These are phyloP conservation scores for Thaumetopoea pityocampa DNA, from an alignment of 1,140 invertebrate species.

Conservation along the genomic window DNA sequence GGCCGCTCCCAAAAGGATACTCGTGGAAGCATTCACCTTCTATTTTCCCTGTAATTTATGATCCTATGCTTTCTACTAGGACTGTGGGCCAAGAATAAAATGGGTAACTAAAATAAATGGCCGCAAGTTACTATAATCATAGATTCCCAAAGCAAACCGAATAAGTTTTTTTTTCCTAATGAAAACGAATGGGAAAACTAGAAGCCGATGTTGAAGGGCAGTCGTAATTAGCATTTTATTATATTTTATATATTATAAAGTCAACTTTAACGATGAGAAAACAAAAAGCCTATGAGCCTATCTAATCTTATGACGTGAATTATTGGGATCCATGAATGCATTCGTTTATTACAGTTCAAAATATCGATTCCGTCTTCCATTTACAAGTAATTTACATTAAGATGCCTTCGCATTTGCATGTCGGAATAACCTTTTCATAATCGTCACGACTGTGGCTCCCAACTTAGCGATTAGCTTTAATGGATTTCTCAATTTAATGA, in stretches of 20 bases:
- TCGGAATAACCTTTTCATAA: conserved; percentile 59
- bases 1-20: conserved; percentile 72
- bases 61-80: conserved; percentile 66
- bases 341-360: conserved; percentile 41
- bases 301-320: conserved; percentile 55
- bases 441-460: conserved; percentile 50
- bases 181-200: conserved; percentile 49
- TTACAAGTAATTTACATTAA: conserved; percentile 63
- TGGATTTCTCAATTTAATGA: conserved; percentile 66
- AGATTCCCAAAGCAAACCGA: conserved; percentile 41
- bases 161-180: conserved; percentile 42
- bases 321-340: conserved; percentile 34
- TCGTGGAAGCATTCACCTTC: conserved; percentile 70
- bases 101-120: conserved; percentile 70
- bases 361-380: conserved; percentile 43
- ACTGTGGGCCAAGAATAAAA: conserved; percentile 68
- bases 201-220: conserved; percentile 33
- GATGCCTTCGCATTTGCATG: conserved; percentile 61
- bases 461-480: conserved; percentile 61
- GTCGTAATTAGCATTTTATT: conserved; percentile 37
- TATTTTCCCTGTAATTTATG: conserved; percentile 73
- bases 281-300: conserved; percentile 41
- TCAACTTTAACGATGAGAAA: conserved; percentile 27
- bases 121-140: conserved; percentile 58
- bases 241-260: conserved; percentile 22